These are phyloP conservation scores for Naso thynnoides DNA, from an alignment of 2,797 vertebrate species.

Conservation along the genomic window DNA sequence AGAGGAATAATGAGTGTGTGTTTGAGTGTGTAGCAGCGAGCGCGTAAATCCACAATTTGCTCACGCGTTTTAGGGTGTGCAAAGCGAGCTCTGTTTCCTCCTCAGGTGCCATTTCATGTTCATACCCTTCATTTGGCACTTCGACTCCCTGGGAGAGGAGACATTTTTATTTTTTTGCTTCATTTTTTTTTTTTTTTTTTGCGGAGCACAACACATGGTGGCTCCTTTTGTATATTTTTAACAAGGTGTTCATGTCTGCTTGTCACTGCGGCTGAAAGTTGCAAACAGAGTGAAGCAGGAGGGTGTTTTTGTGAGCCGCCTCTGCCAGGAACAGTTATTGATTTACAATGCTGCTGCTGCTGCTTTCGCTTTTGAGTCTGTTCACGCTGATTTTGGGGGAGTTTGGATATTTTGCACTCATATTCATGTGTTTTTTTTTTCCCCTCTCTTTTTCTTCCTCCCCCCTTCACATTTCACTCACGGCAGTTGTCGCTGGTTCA, in stretches of 20 bases:
- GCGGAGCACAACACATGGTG: constrained; percentile 16
- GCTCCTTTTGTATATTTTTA: constrained; percentile 70
- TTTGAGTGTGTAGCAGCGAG: constrained; percentile 44
- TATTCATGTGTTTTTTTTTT: constrained; percentile 68
- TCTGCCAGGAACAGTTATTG: constrained; percentile 63
- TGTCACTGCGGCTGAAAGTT: constrained; percentile 63
- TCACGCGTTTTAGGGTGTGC: constrained; percentile 62
- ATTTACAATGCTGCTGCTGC: constrained; percentile 61
- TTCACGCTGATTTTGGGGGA: constrained; percentile 49
- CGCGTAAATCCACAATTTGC: constrained; percentile 77
- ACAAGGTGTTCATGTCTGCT: constrained; percentile 64
- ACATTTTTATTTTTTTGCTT: constrained; percentile 6
- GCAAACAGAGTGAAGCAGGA: constrained; percentile 28
- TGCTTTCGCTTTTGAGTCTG: constrained; percentile 40
- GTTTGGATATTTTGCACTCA: constrained; percentile 71
- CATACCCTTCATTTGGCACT: constrained; percentile 55
- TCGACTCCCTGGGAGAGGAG: constrained; percentile 48
- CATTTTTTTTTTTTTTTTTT: constrained; percentile 3
- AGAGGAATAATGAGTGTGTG: constrained; percentile 52
- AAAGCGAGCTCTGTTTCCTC: constrained; percentile 50
- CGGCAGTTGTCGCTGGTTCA: constrained; percentile 95
- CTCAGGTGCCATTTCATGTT: constrained; percentile 71
- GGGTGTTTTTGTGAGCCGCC: constrained; percentile 46
- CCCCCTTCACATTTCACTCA: constrained; percentile 84
- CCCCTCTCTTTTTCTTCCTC: not conserved